Evolutionary conservation across 2,797 vertebrate genomes (phyloP), one percentile per base, ranked within the genome.

Genomic region (Hydrolagus colliei): DNA sequence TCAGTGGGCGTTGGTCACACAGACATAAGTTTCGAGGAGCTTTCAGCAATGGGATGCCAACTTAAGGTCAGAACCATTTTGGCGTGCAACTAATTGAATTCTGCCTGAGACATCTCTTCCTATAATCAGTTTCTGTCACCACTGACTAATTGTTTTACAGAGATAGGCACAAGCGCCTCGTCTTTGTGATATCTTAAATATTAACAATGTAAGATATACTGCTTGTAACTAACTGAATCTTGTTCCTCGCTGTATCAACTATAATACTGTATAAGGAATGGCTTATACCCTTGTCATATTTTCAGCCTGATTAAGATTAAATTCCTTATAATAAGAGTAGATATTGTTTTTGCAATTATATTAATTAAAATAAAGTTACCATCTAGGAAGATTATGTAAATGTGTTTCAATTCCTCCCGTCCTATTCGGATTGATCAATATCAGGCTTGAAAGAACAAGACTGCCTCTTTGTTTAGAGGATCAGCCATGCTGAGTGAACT

Each of bases 141-240:
- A 18, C 14, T 11, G 32, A 52, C 79, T 84, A 84, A 84, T 84
- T 84, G 79, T 84, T 84, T 35, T 68, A 32, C 32, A 13, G 18
- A n/a, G 65, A 71, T 84, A n/a, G 16, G 71, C 41, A 18, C 32
- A 84, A 67, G 65, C 41, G 41, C 35, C 79, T 84, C 41, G 79
- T 68, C 79, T 82, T 82, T 82, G 27, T 65, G 71, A 41, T 84
- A 67, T 84, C 65, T 84, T 18, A 71, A 84, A n/a, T 84, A 84
- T 84, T 84, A 80, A 71, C 68, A 84, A 84, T 18, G 35, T 41
- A 71, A 84, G 63, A 52, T 84, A 35, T 9, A 32, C 16, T 20
- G 65, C 65, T 71, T 84, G 79, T 84, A 84, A 41, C 71, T 71
- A 84, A 84, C 71, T 84, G 65, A 84, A 84, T 84, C 65, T 71